Evolutionary conservation across 1,140 invertebrate genomes (phyloP).

Genomic region (Drosophila arawakana): DNA sequence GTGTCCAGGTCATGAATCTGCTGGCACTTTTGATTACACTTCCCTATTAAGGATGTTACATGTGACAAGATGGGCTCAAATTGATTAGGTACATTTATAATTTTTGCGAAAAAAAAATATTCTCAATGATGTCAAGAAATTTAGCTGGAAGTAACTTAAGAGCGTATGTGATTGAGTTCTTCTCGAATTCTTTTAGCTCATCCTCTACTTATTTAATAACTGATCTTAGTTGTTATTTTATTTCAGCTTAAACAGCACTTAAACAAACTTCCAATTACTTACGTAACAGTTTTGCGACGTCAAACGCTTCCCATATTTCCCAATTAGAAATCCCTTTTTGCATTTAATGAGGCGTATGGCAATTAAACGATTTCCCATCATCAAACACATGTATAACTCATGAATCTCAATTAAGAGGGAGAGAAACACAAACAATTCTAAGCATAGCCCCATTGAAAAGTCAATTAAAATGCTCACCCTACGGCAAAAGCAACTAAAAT

Average conservation of each 20-base stretch:
- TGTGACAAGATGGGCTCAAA: conserved; percentile 4
- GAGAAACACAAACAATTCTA: conserved; percentile 42
- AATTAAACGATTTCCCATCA: conserved; percentile 36
- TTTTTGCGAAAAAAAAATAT: no score
- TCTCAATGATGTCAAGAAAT: no score
- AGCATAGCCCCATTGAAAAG: conserved; percentile 56
- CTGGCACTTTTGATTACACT: conserved; percentile 23
- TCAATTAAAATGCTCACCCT: conserved; percentile 63
- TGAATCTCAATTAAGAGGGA: conserved; percentile 46
- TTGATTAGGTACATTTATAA: neutral
- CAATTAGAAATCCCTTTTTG: conserved; percentile 26
- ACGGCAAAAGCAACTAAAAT: conserved; percentile 15
- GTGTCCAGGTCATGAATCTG: conserved; percentile 23
- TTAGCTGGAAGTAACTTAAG: no score
- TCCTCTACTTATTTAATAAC: no score
- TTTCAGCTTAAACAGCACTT: conserved; percentile 2
- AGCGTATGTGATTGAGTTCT: no score
- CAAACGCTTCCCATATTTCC: conserved; percentile 23
- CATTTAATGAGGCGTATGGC: conserved; percentile 32
- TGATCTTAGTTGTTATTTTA: no score
- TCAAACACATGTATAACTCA: conserved; percentile 10
- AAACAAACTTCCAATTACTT: conserved; percentile 5
- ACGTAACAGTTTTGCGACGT: neutral
- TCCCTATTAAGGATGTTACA: neutral
- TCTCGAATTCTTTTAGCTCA: no score